phyloP scores from a whole-genome alignment of 2,113 vertebrate species.

The Xenopus borealis region DNA sequence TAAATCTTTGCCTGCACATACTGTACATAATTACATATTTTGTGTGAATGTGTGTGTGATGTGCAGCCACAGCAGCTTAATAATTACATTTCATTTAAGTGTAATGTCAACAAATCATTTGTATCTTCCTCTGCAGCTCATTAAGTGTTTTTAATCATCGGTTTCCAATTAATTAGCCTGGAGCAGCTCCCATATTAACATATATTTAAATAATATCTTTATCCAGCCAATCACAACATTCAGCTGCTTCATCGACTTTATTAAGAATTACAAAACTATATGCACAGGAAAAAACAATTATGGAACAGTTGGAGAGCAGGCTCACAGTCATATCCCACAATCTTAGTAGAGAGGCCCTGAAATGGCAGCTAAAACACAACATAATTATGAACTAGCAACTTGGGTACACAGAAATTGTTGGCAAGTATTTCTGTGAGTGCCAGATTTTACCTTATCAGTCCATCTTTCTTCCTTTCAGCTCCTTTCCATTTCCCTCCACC shows the following conservation, averaged over 20 bases:
- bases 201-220: constrained; percentile 25
- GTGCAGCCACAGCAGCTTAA: background rate
- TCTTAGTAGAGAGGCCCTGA: background rate
- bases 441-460: background rate
- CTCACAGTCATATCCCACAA: background rate
- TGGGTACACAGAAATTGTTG: background rate
- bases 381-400: constrained; percentile 14
- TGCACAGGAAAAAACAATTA: constrained; percentile 20
- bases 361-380: background rate
- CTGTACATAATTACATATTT: no score
- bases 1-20: no score
- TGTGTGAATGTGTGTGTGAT: background rate
- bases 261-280: constrained; percentile 35
- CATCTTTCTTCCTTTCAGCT: background rate
- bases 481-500: background rate
- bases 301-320: background rate
- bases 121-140: constrained; percentile 18
- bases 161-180: constrained; percentile 22
- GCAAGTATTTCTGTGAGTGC: background rate
- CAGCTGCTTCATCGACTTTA: constrained; percentile 23
- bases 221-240: constrained; percentile 5
- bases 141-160: constrained; percentile 28
- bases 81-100: constrained; percentile 14
- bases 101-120: constrained; percentile 30
- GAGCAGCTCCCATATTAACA: constrained; percentile 25